Evolutionary conservation across 2,113 vertebrate genomes (phyloP).

Genomic region (Campylomormyrus numenius): DNA sequence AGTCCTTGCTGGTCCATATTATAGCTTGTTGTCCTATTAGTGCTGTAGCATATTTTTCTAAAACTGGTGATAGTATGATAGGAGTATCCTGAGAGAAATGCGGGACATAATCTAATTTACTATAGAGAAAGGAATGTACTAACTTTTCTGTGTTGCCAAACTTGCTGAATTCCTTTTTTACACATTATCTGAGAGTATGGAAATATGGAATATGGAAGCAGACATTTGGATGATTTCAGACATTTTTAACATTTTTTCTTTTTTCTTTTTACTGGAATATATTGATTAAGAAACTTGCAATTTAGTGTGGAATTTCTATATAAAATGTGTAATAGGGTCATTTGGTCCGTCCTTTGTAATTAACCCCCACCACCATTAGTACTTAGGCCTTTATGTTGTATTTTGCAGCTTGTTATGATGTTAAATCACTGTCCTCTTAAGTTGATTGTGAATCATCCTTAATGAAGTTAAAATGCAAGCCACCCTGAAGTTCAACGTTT

Average conservation of each 20-base stretch:
- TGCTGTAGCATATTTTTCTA: not conserved
- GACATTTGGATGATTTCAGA: not conserved
- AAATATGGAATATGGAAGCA: not conserved
- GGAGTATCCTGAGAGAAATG: not conserved
- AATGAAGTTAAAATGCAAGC: not conserved
- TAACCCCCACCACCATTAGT: not conserved
- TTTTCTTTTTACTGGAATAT: not conserved
- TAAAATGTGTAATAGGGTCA: not conserved
- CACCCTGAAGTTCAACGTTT: not conserved
- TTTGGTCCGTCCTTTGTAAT: not conserved
- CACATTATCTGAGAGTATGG: not conserved
- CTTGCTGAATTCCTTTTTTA: not conserved
- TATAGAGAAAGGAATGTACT: not conserved
- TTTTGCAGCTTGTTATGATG: not conserved
- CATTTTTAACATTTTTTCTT: not conserved
- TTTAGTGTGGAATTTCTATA: not conserved
- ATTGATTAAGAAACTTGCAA: not conserved
- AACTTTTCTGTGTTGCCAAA: not conserved
- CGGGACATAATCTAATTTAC: not conserved
- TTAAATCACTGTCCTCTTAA: not conserved
- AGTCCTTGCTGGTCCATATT: not conserved
- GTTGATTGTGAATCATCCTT: not conserved
- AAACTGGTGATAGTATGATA: not conserved
- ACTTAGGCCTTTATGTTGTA: not conserved
- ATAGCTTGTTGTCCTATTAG: not conserved